Percentiles rank a stretch among this genome's conserved stretches.
Conservation (phyloP, 64 coral and sea anemone genomes). For the Montipora cactus region DNA sequence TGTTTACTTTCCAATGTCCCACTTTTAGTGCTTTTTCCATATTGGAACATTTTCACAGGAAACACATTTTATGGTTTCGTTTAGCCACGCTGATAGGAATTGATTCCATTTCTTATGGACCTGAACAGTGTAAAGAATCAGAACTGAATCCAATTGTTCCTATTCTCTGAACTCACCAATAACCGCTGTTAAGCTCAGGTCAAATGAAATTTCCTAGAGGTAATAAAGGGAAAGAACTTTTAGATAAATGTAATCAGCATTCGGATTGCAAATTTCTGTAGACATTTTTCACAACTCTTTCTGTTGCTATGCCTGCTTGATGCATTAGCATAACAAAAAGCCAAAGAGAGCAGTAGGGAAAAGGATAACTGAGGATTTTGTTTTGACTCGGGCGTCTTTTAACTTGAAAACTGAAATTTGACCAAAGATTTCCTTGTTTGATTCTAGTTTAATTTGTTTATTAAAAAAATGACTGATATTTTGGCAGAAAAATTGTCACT, state of each 20-base stretch:
- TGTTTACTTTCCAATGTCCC: slow-evolving; percentile 77
- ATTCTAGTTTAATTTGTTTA: no score
- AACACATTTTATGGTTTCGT: not conserved
- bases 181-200: no score
- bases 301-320: not conserved
- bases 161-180: no score
- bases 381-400: not conserved
- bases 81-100: not conserved
- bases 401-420: no score
- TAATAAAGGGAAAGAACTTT: not conserved
- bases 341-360: not conserved
- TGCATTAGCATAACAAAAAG: slow-evolving; percentile 7
- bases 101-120: no score
- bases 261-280: not conserved
- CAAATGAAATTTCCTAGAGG: not conserved
- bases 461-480: no score
- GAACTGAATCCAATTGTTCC: no score
- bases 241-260: not conserved
- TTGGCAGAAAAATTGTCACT: no score
- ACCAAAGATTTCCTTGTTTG: no score
- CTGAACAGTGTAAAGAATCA: no score
- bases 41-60: not conserved
- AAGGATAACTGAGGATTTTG: no score
- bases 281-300: slow-evolving; percentile 13
- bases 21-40: slow-evolving; percentile 29